Percentiles rank a stretch among this genome's conserved stretches.
Conservation (phyloP, 1,140 invertebrate genomes). For the Neodiprion fabricii region DNA sequence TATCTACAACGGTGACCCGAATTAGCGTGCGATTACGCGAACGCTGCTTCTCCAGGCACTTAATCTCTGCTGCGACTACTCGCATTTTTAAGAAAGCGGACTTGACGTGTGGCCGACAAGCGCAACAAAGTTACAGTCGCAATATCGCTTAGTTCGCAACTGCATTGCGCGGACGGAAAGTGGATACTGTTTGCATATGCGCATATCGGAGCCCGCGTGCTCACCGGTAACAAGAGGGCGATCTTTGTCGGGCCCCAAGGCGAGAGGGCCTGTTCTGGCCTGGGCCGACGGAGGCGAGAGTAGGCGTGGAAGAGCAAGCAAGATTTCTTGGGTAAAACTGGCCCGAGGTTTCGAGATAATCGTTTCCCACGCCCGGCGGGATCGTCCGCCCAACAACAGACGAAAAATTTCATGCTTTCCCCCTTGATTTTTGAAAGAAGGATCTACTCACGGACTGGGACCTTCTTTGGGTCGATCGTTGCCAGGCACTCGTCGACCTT, state of each 20-base stretch:
- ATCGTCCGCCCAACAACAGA: not conserved
- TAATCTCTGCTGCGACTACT: too few relatives aligned
- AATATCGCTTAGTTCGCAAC: too few relatives aligned
- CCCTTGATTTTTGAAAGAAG: too few relatives aligned
- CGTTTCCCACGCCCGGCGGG: slow-evolving; percentile 53
- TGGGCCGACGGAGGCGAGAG: not conserved
- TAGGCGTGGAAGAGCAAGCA: not conserved
- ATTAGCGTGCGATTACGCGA: too few relatives aligned
- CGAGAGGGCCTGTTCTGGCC: slow-evolving; percentile 34
- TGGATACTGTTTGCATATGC: too few relatives aligned
- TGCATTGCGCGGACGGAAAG: too few relatives aligned
- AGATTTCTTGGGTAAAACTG: slow-evolving; percentile 39
- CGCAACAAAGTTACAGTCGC: too few relatives aligned
- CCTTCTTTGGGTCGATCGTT: slow-evolving; percentile 63
- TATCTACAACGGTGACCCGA: too few relatives aligned
- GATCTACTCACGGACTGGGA: slow-evolving; percentile 65
- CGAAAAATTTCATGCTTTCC: not conserved
- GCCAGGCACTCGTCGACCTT: slow-evolving; percentile 53
- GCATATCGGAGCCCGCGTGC: not conserved
- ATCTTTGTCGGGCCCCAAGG: slow-evolving; percentile 39
- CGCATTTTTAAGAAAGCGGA: too few relatives aligned
- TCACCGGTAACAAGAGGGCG: slow-evolving; percentile 24
- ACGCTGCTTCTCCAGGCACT: too few relatives aligned
- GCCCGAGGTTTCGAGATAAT: slow-evolving; percentile 37
- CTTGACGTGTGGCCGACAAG: too few relatives aligned